These are phyloP conservation scores for Lutraria rhynchaena DNA, from an alignment of 1,140 invertebrate species.

Conservation along the genomic window DNA sequence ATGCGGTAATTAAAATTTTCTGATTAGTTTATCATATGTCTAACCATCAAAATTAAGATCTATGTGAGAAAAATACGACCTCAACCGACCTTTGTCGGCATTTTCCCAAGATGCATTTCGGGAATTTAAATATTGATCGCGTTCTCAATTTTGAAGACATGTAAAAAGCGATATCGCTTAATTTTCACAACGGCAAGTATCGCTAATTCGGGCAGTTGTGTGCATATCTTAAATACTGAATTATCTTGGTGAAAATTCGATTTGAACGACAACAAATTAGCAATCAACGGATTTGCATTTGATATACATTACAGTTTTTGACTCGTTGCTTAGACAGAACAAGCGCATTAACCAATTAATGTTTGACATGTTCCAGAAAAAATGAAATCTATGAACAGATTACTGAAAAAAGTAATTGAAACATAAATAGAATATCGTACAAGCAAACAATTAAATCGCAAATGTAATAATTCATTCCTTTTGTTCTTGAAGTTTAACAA, in stretches of 20 bases:
- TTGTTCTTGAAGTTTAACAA: neutral
- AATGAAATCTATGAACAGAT: too few relatives aligned
- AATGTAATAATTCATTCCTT: too few relatives aligned
- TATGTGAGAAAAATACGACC: slow-evolving; percentile 60
- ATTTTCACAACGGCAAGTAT: slow-evolving; percentile 30
- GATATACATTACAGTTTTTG: too few relatives aligned
- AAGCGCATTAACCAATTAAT: too few relatives aligned
- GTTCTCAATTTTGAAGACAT: slow-evolving; percentile 18
- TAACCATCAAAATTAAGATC: slow-evolving; percentile 53
- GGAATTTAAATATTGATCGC: slow-evolving; percentile 58
- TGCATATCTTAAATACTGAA: slow-evolving; percentile 40
- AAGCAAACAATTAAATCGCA: too few relatives aligned
- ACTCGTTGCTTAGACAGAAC: too few relatives aligned
- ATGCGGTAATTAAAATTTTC: slow-evolving; percentile 59
- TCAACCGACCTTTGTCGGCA: slow-evolving; percentile 25
- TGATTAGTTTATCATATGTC: slow-evolving; percentile 62
- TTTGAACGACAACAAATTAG: slow-evolving; percentile 32
- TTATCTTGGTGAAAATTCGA: slow-evolving; percentile 25
- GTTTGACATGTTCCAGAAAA: too few relatives aligned
- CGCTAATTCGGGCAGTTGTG: neutral
- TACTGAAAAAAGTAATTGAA: too few relatives aligned
- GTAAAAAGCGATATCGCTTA: slow-evolving; percentile 48
- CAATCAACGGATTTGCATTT: slow-evolving; percentile 33
- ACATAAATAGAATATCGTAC: too few relatives aligned
- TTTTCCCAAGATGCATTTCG: slow-evolving; percentile 49